Percentiles rank a stretch among this genome's conserved stretches.
Evolutionary conservation across 2,888 invertebrate genomes (phyloP).

Genomic region (Polydrusus cervinus): DNA sequence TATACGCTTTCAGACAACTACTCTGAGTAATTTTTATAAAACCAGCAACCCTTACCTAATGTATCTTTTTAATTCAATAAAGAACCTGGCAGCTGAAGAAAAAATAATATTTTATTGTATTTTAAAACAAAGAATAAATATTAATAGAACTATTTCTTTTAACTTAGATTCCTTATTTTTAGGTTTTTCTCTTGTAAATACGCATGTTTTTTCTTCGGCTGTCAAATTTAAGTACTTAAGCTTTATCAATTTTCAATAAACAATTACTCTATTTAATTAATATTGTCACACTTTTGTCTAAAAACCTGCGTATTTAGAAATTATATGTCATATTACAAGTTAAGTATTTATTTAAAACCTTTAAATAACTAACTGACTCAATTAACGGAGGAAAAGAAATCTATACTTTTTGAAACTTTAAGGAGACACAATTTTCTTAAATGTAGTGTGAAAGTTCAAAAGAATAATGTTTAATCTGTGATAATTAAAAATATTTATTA

Average conservation of each 20-base stretch:
- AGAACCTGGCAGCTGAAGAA: conserved; percentile 28
- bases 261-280: no score
- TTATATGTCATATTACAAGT: neutral
- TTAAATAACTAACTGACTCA: no score
- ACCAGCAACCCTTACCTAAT: neutral
- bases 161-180: conserved; percentile 45
- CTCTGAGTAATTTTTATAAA: neutral
- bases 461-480: neutral
- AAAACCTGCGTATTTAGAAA: conserved; percentile 10
- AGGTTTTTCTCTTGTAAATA: conserved; percentile 1
- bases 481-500: neutral
- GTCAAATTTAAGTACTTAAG: neutral
- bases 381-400: no score
- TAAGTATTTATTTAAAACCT: neutral
- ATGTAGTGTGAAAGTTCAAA: neutral
- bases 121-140: neutral
- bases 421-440: no score
- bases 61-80: neutral
- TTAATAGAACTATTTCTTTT: neutral
- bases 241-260: neutral
- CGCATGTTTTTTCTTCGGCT: conserved; percentile 31
- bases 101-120: neutral
- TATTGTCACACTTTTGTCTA: neutral
- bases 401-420: no score
- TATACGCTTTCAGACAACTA: neutral